Base-by-base conservation (phyloP, 53 echinoderm and acorn worm genomes). In the Apostichopus leukothele region DNA sequence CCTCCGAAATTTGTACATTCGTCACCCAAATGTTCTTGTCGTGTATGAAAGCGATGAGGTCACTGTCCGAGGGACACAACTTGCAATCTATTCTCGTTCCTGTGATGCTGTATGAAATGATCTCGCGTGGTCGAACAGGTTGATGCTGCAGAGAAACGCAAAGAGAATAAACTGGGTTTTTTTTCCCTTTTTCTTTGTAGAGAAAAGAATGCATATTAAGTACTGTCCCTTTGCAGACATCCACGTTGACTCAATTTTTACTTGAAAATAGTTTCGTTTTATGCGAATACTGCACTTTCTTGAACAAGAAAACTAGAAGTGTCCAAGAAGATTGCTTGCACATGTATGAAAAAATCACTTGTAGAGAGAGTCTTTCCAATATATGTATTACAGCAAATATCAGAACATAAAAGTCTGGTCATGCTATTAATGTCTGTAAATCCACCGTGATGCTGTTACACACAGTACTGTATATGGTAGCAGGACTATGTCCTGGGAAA, bases 21-120 rank as follows among this genome's bases (percentile, higher is more conserved):
- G 96, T 90, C 27, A 96, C 92, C 99, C 99, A 99, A 11, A 99
- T 78, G 89, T 99, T 95, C 74, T 89, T 96, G 83, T 94, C 92
- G 78, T 94, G 93, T 90, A 99, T 93, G 88, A 96, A 99, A 52
- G 96, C 93, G 53, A 99, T 92, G 73, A 96, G 86, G 89, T 89
- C 90, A 86, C 92, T 96, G 90, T 99, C 96, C 22, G 89, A 89
- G 54, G 99, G 99, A 78, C 99, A 99, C 60, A 99, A 86, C 74
- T 96, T 93, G 75, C 96, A 86, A 90, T 99, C 99, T 90, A 99
- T 93, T 74, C 99, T 78, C 6, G 93, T 92, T 22, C 94, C 96
- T 71, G 93, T 86, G 23, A 85, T 85, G 66, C 85, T 85, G 85
- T 85, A 85, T 11, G 85, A 85, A 26, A 85, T 88, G 1, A 99